Conservation (phyloP, 2,888 invertebrate genomes). For the Dexiosoma caninum region DNA sequence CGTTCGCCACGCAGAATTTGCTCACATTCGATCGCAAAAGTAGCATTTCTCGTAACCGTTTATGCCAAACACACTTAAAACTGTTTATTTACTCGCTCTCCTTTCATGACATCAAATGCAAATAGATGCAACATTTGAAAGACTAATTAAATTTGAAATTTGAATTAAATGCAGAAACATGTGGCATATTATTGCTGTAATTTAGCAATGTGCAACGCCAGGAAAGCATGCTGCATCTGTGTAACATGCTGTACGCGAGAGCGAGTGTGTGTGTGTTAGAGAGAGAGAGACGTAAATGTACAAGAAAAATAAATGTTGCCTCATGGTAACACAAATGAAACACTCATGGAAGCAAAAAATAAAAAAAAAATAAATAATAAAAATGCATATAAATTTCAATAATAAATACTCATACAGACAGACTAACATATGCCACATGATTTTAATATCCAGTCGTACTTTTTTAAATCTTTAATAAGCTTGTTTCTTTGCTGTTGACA, state of each 20-base stretch:
- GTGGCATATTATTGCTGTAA: conserved; percentile 57
- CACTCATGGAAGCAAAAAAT: neutral
- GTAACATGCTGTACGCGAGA: conserved; percentile 38
- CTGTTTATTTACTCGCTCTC: neutral
- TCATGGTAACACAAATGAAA: conserved; percentile 1
- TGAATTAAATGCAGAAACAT: conserved; percentile 69
- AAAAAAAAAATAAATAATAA: too few species aligned
- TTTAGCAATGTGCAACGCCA: conserved; percentile 51
- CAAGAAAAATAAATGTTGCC: conserved; percentile 11
- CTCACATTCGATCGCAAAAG: too few species aligned
- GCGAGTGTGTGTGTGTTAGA: too few species aligned
- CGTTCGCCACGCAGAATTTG: too few species aligned
- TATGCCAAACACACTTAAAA: neutral
- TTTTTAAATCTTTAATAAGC: conserved; percentile 43
- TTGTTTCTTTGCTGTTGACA: conserved; percentile 54
- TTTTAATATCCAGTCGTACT: conserved; percentile 5
- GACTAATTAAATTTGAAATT: conserved; percentile 76
- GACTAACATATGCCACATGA: conserved; percentile 6
- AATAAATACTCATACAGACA: conserved; percentile 5
- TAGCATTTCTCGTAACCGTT: neutral
- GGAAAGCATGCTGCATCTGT: conserved; percentile 47
- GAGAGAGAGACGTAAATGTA: too few species aligned
- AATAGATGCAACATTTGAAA: conserved; percentile 58
- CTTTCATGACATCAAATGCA: conserved; percentile 30
- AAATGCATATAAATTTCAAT: conserved; percentile 39